Conservation (phyloP, 1,140 invertebrate genomes). For the Polyergus mexicanus region DNA sequence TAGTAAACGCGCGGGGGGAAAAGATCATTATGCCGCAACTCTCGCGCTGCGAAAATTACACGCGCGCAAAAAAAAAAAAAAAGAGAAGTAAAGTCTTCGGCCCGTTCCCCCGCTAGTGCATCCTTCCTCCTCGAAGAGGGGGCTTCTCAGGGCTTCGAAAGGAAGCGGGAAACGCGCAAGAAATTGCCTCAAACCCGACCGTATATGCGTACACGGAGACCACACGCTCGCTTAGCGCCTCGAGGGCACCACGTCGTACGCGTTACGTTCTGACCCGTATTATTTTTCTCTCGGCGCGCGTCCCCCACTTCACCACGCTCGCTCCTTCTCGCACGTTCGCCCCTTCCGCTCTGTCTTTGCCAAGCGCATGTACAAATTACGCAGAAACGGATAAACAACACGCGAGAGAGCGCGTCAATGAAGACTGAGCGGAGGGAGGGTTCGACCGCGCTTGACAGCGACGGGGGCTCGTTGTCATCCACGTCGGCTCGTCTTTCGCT, state of each 20-base stretch:
- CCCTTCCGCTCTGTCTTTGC: neutral
- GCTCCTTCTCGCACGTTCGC: neutral
- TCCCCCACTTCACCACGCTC: conserved; percentile 1
- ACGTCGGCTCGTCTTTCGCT: conserved; percentile 26
- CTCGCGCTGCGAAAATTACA: neutral
- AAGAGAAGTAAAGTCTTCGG: neutral
- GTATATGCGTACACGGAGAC: neutral
- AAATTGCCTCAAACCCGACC: neutral
- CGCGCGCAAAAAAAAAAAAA: neutral
- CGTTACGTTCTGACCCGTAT: conserved; percentile 60
- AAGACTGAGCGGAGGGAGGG: conserved; percentile 29
- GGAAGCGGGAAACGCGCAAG: conserved; percentile 35
- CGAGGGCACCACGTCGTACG: conserved; percentile 29
- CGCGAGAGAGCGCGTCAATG: conserved; percentile 68
- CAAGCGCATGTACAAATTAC: conserved; percentile 55
- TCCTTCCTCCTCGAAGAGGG: conserved; percentile 1
- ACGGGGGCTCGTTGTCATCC: neutral
- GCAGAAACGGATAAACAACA: conserved; percentile 59
- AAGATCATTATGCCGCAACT: neutral
- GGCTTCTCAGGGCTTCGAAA: neutral
- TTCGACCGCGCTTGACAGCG: conserved; percentile 32
- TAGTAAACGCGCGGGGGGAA: neutral
- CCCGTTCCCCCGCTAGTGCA: neutral
- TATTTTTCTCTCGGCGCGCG: conserved; percentile 39
- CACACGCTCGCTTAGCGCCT: conserved; percentile 51